Percentiles rank a stretch among this genome's conserved stretches.
phyloP scores from a whole-genome alignment of 2,797 vertebrate genomes.

The Melanogrammus aeglefinus region DNA sequence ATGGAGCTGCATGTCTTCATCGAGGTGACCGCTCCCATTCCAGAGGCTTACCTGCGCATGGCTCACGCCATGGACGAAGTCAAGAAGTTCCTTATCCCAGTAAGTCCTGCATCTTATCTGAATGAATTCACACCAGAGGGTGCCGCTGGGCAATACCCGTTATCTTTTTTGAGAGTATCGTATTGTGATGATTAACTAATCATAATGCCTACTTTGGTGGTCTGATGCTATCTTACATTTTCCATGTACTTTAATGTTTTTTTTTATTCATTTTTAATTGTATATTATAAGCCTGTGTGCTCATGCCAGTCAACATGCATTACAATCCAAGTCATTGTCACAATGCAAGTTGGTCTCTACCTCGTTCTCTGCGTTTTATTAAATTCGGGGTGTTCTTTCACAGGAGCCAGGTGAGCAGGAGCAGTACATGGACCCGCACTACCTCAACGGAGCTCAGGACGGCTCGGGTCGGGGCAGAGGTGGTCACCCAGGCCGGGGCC shows the following conservation, averaged over 20 bases:
- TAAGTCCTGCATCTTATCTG: constrained; percentile 56
- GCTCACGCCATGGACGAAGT: constrained; percentile 98
- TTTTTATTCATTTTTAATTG: not conserved
- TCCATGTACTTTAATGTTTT: not conserved
- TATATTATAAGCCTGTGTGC: not conserved
- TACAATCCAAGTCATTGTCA: not conserved
- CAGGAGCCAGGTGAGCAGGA: constrained; percentile 95
- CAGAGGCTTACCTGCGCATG: constrained; percentile 94
- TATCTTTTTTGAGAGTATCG: not conserved
- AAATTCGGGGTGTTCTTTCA: not conserved
- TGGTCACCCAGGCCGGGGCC: constrained; percentile 80
- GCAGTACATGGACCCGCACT: constrained; percentile 90
- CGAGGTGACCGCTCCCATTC: constrained; percentile 92
- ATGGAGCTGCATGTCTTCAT: constrained; percentile 97
- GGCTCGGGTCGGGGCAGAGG: constrained; percentile 84
- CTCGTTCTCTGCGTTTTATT: not conserved
- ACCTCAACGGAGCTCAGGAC: constrained; percentile 90
- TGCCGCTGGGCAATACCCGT: not conserved
- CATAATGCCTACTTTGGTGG: not conserved
- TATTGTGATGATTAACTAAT: not conserved
- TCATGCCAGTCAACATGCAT: not conserved
- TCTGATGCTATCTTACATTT: not conserved
- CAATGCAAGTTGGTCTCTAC: too few species aligned
- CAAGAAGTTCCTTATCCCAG: constrained; percentile 96
- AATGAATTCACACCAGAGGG: not conserved